Evolutionary conservation across 2,113 vertebrate genomes (phyloP).

Genomic region (Dipodomys spectabilis): DNA sequence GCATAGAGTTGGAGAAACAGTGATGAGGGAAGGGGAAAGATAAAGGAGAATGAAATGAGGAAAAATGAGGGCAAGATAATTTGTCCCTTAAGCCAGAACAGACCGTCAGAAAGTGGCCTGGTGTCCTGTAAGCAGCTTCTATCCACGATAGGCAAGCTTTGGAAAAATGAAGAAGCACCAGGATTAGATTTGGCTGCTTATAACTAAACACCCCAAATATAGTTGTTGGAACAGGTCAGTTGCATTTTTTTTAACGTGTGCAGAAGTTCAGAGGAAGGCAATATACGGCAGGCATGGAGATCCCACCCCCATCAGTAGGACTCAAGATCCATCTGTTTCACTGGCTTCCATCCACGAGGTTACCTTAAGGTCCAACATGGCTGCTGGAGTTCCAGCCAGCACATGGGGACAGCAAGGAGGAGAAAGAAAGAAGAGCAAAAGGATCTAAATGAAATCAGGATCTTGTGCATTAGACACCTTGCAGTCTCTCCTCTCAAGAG

Average conservation of each 20-base stretch:
- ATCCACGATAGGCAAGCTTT: background rate
- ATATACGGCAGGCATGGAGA: background rate
- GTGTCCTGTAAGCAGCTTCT: background rate
- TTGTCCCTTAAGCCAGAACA: no score
- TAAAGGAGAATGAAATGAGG: background rate
- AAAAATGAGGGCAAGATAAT: background rate
- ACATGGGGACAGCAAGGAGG: background rate
- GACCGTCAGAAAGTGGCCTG: background rate
- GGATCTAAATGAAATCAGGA: background rate
- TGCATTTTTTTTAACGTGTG: background rate
- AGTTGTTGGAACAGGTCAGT: no score
- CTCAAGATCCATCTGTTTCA: background rate
- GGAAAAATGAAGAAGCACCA: background rate
- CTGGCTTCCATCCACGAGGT: background rate
- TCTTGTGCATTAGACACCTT: background rate
- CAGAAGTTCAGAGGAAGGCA: background rate
- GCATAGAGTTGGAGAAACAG: background rate
- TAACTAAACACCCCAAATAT: background rate
- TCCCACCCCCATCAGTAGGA: background rate
- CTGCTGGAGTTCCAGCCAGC: slow-evolving; percentile 44
- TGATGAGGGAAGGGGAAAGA: background rate
- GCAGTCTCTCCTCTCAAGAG: background rate
- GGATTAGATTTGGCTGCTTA: background rate
- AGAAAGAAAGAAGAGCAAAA: background rate
- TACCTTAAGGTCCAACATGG: background rate